Conservation (phyloP, 2,888 invertebrate species). For the Lagria hirta region DNA sequence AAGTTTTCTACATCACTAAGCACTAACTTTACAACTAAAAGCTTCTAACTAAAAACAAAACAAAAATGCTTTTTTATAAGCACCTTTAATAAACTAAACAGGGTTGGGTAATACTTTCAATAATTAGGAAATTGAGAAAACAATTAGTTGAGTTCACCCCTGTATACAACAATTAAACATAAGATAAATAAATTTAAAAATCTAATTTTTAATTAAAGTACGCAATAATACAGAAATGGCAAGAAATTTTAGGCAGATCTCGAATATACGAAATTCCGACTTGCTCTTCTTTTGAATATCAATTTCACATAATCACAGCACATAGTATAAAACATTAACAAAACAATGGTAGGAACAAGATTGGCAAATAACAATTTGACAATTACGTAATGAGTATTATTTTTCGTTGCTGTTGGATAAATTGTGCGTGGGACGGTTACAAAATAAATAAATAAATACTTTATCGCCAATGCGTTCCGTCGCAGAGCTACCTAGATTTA, state of each 20-base stretch:
- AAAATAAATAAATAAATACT: constrained; percentile 26
- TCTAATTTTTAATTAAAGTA: constrained; percentile 39
- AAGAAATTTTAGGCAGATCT: constrained; percentile 54
- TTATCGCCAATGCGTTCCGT: constrained; percentile 24
- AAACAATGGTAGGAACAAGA: constrained; percentile 51
- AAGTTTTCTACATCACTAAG: constrained; percentile 45
- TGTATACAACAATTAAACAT: constrained; percentile 35
- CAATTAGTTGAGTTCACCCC: constrained; percentile 32
- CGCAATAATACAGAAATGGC: constrained; percentile 54
- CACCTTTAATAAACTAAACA: constrained; percentile 24
- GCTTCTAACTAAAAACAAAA: constrained; percentile 27
- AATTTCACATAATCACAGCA: constrained; percentile 55
- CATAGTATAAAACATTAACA: constrained; percentile 48
- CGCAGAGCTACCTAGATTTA: constrained; percentile 51
- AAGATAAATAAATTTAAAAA: constrained; percentile 42
- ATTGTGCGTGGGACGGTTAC: constrained; percentile 16
- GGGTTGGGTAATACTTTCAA: constrained; percentile 43
- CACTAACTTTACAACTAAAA: constrained; percentile 38
- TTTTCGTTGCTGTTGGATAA: constrained; percentile 22
- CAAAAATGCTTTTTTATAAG: constrained; percentile 22
- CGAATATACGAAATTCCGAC: constrained; percentile 27
- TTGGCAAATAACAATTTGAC: constrained; percentile 21
- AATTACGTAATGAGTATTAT: constrained; percentile 22
- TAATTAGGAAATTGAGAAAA: constrained; percentile 42
- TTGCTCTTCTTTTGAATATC: constrained; percentile 43